Evolutionary conservation across 2,797 vertebrate genomes (phyloP).

Genomic region (Enteromius viviparus): DNA sequence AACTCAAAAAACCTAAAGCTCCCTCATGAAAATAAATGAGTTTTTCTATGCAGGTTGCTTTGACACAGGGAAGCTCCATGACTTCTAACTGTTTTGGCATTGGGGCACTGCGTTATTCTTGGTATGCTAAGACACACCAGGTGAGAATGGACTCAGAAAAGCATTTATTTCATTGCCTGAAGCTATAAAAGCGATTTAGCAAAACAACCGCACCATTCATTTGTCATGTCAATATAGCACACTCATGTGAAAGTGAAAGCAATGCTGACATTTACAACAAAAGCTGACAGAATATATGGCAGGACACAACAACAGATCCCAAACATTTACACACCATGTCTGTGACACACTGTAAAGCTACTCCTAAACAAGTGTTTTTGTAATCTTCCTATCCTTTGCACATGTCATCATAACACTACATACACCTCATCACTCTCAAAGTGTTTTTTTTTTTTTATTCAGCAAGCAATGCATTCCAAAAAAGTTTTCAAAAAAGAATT

Average conservation of each 20-base stretch:
- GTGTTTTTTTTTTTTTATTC: background rate
- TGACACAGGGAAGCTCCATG: background rate
- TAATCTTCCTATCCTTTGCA: background rate
- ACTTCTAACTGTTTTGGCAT: background rate
- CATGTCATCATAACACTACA: background rate
- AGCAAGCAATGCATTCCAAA: background rate
- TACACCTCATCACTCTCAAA: background rate
- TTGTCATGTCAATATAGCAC: conserved; percentile 1
- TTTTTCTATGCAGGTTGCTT: background rate
- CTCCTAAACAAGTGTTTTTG: background rate
- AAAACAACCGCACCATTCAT: background rate
- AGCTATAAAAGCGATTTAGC: conserved; percentile 19
- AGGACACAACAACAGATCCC: background rate
- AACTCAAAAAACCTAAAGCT: background rate
- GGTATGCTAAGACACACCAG: background rate
- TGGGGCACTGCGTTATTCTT: background rate
- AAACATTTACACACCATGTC: background rate
- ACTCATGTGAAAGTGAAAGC: background rate
- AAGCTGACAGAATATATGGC: background rate
- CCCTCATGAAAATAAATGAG: background rate
- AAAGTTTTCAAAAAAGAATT: background rate
- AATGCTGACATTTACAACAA: background rate
- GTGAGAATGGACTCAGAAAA: background rate
- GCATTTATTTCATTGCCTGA: background rate
- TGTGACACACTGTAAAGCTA: background rate